These are phyloP conservation scores for Leptodactylus fuscus DNA, from an alignment of 2,113 vertebrate genomes.

Conservation along the genomic window DNA sequence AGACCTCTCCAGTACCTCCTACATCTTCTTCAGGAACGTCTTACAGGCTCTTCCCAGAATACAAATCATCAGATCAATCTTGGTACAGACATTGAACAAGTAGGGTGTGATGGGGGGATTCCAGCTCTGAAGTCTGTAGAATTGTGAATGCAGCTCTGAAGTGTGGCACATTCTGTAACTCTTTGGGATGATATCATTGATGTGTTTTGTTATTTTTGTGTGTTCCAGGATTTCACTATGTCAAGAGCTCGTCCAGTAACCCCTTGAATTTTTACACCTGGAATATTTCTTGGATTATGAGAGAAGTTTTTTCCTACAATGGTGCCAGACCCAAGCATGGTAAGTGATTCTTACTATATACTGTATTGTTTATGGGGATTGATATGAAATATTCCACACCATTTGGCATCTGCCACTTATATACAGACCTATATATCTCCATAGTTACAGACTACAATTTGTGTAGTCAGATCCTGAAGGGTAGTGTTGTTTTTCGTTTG, in stretches of 20 bases:
- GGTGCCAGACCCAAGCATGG: conserved; percentile 75
- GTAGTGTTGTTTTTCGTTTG: too few species aligned
- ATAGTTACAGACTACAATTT: too few species aligned
- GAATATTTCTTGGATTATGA: conserved; percentile 82
- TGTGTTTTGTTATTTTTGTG: neutral
- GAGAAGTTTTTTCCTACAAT: conserved; percentile 76
- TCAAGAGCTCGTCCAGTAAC: conserved; percentile 61
- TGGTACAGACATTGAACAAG: neutral
- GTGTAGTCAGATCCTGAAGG: too few species aligned
- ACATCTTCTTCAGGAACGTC: too few species aligned
- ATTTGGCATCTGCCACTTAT: too few species aligned
- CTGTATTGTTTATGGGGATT: neutral
- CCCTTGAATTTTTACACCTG: conserved; percentile 67
- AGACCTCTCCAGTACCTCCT: too few species aligned
- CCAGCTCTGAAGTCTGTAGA: neutral
- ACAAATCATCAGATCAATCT: too few species aligned
- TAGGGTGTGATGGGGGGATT: neutral
- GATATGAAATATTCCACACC: too few species aligned
- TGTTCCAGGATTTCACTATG: conserved; percentile 66
- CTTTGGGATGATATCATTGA: neutral
- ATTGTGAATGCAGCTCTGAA: neutral
- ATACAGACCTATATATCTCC: too few species aligned
- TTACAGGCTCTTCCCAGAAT: too few species aligned
- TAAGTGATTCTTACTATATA: conserved; percentile 63
- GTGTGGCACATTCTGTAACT: neutral